A percentile compares a stretch with the other conserved stretches of the same genome.
Conservation (phyloP, 1,140 invertebrate genomes). For the Drosophila tani region DNA sequence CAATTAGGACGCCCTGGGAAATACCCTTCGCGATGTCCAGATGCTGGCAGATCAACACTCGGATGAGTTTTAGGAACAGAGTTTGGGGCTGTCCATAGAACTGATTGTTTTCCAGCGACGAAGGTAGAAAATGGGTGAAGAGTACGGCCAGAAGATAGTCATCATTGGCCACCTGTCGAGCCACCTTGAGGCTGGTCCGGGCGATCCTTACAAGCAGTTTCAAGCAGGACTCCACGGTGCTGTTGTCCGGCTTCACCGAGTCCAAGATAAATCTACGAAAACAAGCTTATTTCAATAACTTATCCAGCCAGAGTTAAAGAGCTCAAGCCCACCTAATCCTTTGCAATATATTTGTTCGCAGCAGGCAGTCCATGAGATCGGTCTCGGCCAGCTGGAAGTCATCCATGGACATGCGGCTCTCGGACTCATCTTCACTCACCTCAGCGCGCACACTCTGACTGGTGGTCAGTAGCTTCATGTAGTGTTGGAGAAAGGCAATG, state of each 20-base stretch:
- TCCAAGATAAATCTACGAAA: constrained; percentile 89
- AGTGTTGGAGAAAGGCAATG: constrained; percentile 68
- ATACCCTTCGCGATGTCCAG: constrained; percentile 64
- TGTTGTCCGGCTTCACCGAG: constrained; percentile 87
- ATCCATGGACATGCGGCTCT: constrained; percentile 89
- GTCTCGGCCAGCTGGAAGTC: constrained; percentile 93
- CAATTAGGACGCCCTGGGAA: constrained; percentile 41
- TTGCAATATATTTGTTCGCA: constrained; percentile 91
- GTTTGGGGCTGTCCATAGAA: constrained; percentile 73
- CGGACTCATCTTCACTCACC: constrained; percentile 85
- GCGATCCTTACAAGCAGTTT: constrained; percentile 90
- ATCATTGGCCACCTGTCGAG: constrained; percentile 86
- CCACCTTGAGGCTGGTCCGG: constrained; percentile 88
- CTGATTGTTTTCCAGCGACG: constrained; percentile 26
- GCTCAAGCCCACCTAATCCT: constrained; percentile 86
- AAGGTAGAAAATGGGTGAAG: constrained; percentile 87
- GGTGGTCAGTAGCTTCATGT: constrained; percentile 67
- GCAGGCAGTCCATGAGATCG: constrained; percentile 90
- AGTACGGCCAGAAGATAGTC: constrained; percentile 87
- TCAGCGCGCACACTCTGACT: constrained; percentile 60
- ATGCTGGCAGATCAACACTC: constrained; percentile 73
- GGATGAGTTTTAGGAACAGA: constrained; percentile 70
- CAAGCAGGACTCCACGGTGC: constrained; percentile 88
- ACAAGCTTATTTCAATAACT: neutral
- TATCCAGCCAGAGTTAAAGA: fast-evolving